Evolutionary conservation across 2,797 vertebrate species (phyloP).

Genomic region (Sebastes diaconus): DNA sequence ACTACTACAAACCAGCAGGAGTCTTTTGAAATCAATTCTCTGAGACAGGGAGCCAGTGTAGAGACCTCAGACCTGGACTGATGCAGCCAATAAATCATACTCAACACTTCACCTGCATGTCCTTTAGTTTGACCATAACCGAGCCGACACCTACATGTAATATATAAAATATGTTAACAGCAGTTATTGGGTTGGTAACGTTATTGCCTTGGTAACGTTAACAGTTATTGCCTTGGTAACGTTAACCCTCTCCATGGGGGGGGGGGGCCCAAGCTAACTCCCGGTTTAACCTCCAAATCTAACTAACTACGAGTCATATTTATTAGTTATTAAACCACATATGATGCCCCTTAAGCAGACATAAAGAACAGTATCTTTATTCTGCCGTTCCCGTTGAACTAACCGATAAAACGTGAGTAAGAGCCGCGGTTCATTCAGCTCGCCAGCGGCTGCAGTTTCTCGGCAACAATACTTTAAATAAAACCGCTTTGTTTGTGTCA

Average conservation of each 20-base stretch:
- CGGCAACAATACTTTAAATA: not conserved
- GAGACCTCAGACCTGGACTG: no score
- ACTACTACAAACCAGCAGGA: no score
- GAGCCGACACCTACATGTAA: fast-evolving
- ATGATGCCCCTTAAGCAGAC: fast-evolving
- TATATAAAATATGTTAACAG: fast-evolving
- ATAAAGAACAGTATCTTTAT: fast-evolving
- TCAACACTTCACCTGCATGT: not conserved
- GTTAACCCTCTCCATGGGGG: not conserved
- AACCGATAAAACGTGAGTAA: fast-evolving
- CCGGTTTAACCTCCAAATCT: not conserved
- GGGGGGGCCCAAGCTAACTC: not conserved
- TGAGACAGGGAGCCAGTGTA: no score
- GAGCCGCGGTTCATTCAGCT: not conserved
- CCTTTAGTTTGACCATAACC: not conserved
- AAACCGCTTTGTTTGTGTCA: not conserved
- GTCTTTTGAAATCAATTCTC: no score
- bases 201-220: not conserved
- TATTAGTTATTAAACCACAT: fast-evolving
- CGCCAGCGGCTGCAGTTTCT: not conserved
- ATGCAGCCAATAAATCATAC: not conserved
- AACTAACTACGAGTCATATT: not conserved
- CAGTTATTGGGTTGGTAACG: no score
- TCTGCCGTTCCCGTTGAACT: fast-evolving
- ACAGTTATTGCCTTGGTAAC: not conserved